Evolutionary conservation across 2,113 vertebrate species (phyloP).

Genomic region (Sebastes schlegelii): DNA sequence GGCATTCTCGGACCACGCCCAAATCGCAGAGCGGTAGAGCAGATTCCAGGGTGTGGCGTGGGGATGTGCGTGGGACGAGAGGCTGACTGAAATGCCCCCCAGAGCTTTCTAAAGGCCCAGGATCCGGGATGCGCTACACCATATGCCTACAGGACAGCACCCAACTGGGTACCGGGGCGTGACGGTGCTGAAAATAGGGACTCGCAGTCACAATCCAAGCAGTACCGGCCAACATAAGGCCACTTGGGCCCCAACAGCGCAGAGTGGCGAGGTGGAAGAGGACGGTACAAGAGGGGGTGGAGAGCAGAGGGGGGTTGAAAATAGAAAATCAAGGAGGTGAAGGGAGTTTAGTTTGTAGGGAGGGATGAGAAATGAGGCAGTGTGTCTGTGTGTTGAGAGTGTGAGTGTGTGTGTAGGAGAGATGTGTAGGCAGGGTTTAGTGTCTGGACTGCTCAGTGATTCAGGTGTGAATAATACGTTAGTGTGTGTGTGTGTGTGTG

Average conservation of each 20-base stretch:
- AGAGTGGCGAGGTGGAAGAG: conserved; percentile 50
- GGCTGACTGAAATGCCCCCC: conserved; percentile 48
- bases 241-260: conserved; percentile 30
- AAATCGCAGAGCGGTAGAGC: conserved; percentile 28
- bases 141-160: conserved; percentile 82
- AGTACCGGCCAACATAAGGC: conserved; percentile 59
- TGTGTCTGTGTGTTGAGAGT: conserved; percentile 36
- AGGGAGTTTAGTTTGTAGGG: conserved; percentile 39
- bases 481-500: conserved; percentile 42
- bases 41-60: conserved; percentile 37
- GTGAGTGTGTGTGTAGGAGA: conserved; percentile 54
- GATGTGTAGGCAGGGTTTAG: conserved; percentile 62
- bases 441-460: conserved; percentile 66
- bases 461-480: conserved; percentile 67
- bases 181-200: conserved; percentile 77
- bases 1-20: conserved; percentile 53
- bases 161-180: conserved; percentile 73
- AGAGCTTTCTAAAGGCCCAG: conserved; percentile 54
- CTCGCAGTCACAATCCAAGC: conserved; percentile 54
- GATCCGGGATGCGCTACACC: conserved; percentile 73
- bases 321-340: conserved; percentile 56
- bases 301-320: conserved; percentile 62
- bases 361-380: conserved; percentile 34
- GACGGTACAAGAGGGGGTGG: conserved; percentile 52
- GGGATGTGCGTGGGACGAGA: conserved; percentile 55